Conservation (phyloP, 2,113 vertebrate species). For the Chloebia gouldiae region DNA sequence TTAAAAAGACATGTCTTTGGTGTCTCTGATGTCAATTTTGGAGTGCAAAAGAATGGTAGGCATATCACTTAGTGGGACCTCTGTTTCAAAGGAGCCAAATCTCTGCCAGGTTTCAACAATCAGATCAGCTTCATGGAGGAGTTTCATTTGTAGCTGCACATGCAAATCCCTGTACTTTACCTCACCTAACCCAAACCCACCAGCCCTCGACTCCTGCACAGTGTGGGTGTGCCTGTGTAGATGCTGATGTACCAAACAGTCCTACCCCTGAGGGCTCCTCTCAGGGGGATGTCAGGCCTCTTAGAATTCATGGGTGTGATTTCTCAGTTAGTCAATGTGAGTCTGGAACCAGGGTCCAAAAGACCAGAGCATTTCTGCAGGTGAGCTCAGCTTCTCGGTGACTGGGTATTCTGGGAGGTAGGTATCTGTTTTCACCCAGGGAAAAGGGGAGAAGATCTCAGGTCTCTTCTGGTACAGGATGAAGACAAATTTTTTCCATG, state of each 20-base stretch:
- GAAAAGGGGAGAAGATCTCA: background rate
- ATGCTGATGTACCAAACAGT: background rate
- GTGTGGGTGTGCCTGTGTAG: background rate
- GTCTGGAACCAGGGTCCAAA: background rate
- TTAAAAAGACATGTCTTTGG: background rate
- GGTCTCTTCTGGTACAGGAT: background rate
- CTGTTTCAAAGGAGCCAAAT: background rate
- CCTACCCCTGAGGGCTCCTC: background rate
- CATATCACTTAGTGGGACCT: background rate
- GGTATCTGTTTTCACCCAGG: background rate
- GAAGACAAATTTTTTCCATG: background rate
- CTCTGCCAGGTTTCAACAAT: background rate
- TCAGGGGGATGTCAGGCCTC: background rate
- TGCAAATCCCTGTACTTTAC: background rate
- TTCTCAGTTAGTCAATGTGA: background rate
- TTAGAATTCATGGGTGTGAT: background rate
- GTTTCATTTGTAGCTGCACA: background rate
- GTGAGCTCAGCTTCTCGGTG: background rate
- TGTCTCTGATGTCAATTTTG: background rate
- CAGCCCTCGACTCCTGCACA: background rate
- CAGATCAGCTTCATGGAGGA: background rate
- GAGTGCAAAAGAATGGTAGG: background rate
- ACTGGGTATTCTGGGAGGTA: background rate
- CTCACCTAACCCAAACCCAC: background rate
- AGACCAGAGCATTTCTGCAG: background rate